Conservation (phyloP, 2,888 invertebrate species). For the Zygaena filipendulae region DNA sequence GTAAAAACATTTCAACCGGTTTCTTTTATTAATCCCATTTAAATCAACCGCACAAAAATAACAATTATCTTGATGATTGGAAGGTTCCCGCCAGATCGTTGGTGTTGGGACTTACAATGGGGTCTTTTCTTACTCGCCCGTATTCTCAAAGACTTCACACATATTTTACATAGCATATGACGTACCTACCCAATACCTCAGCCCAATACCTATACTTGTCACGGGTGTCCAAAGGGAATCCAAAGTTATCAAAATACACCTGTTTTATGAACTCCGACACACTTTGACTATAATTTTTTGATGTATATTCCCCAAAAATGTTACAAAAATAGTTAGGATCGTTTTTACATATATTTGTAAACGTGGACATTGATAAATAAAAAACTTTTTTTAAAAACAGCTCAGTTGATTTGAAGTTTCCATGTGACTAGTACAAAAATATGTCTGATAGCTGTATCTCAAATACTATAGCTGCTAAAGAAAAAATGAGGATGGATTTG, state of each 20-base stretch:
- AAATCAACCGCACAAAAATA: background rate
- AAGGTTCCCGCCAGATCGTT: background rate
- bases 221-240: constrained; percentile 4
- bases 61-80: background rate
- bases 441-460: constrained; percentile 2
- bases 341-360: background rate
- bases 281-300: constrained; percentile 2
- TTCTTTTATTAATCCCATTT: background rate
- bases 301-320: constrained; percentile 2
- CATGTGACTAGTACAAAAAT: constrained; percentile 1
- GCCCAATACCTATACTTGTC: constrained; percentile 3
- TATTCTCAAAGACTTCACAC: background rate
- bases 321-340: background rate
- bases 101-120: background rate
- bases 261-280: constrained; percentile 2
- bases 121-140: background rate
- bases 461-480: constrained; percentile 3
- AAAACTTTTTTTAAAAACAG: background rate
- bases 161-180: background rate
- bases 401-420: background rate
- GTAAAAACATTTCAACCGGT: background rate
- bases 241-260: constrained; percentile 5
- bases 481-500: constrained; percentile 6
- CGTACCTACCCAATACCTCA: no score
- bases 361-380: background rate